These are phyloP conservation scores for Penaeus vannamei DNA, from an alignment of 1,140 invertebrate genomes.

Conservation along the genomic window DNA sequence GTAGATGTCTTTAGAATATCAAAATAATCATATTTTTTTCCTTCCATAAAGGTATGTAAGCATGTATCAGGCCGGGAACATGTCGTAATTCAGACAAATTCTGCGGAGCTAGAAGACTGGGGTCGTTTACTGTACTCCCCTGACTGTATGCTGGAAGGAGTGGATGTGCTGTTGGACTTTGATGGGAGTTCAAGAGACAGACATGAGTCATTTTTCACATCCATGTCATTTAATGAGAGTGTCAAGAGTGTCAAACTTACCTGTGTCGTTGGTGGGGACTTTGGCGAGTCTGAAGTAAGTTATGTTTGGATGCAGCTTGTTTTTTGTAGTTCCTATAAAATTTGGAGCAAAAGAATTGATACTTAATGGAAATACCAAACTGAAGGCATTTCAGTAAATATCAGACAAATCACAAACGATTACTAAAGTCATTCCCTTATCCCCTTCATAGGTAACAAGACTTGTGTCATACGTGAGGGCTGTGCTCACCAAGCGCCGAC, in stretches of 20 bases:
- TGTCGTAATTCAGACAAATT: slow-evolving; percentile 67
- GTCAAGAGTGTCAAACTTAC: slow-evolving; percentile 68
- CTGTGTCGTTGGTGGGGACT: slow-evolving; percentile 66
- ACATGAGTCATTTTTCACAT: slow-evolving; percentile 67
- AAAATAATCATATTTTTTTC: background rate
- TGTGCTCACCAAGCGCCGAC: slow-evolving; percentile 65
- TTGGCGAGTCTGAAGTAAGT: slow-evolving; percentile 67
- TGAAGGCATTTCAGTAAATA: no score
- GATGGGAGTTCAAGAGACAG: slow-evolving; percentile 60
- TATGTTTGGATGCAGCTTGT: background rate
- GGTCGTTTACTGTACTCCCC: slow-evolving; percentile 66
- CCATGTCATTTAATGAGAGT: slow-evolving; percentile 67
- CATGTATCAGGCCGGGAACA: slow-evolving; percentile 66
- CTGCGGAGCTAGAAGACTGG: slow-evolving; percentile 66
- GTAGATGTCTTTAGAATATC: background rate
- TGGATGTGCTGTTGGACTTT: slow-evolving; percentile 67
- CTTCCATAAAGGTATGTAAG: slow-evolving; percentile 62
- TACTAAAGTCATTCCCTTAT: background rate
- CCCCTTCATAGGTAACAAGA: slow-evolving; percentile 57
- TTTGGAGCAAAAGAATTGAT: background rate
- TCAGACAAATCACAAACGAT: no score
- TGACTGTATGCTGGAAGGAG: slow-evolving; percentile 65
- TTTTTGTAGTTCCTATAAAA: background rate
- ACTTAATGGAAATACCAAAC: background rate
- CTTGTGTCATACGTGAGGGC: slow-evolving; percentile 66